Evolutionary conservation across 2,888 invertebrate genomes (phyloP).

Genomic region (Lycaena phlaeas): DNA sequence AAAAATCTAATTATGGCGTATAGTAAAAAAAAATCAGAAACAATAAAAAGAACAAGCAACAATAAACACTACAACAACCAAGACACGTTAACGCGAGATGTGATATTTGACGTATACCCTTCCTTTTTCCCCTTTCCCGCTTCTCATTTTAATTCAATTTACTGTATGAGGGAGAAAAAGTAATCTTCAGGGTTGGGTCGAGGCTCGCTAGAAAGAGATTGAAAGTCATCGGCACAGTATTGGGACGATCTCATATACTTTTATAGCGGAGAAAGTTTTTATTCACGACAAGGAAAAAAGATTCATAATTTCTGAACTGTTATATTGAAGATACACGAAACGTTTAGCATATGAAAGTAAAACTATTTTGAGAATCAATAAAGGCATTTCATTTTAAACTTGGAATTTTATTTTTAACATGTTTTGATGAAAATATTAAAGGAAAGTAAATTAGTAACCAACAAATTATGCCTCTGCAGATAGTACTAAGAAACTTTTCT

Average conservation of each 20-base stretch:
- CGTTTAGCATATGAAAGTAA: not conserved
- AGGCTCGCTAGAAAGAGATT: slow-evolving; percentile 62
- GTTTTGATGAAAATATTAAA: too few species aligned
- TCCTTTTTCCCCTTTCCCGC: slow-evolving; percentile 64
- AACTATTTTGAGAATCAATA: not conserved
- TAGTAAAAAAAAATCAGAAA: too few species aligned
- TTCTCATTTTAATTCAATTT: slow-evolving; percentile 71
- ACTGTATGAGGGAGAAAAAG: slow-evolving; percentile 67
- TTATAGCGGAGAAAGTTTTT: slow-evolving; percentile 65
- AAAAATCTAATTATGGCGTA: too few species aligned
- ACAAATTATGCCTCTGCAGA: too few species aligned
- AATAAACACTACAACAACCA: too few species aligned
- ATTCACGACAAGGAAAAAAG: slow-evolving; percentile 60
- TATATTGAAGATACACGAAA: slow-evolving; percentile 2
- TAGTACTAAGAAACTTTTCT: too few species aligned
- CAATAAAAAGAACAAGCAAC: too few species aligned
- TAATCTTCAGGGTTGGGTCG: slow-evolving; percentile 67
- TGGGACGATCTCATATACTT: slow-evolving; percentile 71
- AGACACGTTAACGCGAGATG: too few species aligned
- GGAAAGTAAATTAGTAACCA: too few species aligned
- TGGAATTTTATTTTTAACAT: too few species aligned
- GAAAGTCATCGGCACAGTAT: slow-evolving; percentile 68
- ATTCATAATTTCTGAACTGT: slow-evolving; percentile 39
- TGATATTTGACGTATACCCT: slow-evolving; percentile 57
- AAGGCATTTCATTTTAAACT: too few species aligned